phyloP scores from a whole-genome alignment of 2,113 vertebrate species.

The Periophthalmus modestus region DNA sequence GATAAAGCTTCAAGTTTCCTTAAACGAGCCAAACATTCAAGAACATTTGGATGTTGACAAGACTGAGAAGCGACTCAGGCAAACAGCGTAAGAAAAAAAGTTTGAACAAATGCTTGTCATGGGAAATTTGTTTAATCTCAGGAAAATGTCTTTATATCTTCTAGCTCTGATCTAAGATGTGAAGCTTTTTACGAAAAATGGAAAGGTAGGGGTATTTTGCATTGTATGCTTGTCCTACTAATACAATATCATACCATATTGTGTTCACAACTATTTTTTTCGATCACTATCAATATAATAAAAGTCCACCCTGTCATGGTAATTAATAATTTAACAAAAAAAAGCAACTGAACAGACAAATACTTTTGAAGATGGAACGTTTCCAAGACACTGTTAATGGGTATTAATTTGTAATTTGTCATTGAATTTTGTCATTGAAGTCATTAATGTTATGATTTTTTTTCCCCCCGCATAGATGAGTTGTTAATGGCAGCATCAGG shows the following conservation, averaged over 20 bases:
- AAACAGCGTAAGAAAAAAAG: constrained; percentile 62
- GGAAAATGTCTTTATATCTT: not conserved
- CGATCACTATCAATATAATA: too few species aligned
- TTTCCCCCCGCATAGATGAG: constrained; percentile 49
- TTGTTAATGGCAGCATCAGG: constrained; percentile 30
- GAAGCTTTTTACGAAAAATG: constrained; percentile 81
- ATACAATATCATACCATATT: too few species aligned
- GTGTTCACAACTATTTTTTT: too few species aligned
- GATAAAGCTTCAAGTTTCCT: constrained; percentile 22
- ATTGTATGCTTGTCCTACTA: not conserved
- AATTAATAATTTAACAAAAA: not conserved
- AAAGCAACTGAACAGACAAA: not conserved
- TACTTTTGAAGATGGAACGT: not conserved
- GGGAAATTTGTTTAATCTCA: not conserved
- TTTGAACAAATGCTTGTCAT: not conserved
- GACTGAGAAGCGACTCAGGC: constrained; percentile 55
- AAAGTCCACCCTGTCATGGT: too few species aligned
- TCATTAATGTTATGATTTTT: not conserved
- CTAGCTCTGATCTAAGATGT: constrained; percentile 78
- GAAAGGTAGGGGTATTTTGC: constrained; percentile 68
- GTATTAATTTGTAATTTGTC: not conserved
- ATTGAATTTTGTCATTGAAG: not conserved
- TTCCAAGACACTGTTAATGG: not conserved
- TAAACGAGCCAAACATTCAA: constrained; percentile 3
- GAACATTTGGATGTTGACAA: constrained; percentile 51